These are phyloP conservation scores for Latrodectus elegans DNA, from an alignment of 2,888 invertebrate genomes.

Conservation along the genomic window DNA sequence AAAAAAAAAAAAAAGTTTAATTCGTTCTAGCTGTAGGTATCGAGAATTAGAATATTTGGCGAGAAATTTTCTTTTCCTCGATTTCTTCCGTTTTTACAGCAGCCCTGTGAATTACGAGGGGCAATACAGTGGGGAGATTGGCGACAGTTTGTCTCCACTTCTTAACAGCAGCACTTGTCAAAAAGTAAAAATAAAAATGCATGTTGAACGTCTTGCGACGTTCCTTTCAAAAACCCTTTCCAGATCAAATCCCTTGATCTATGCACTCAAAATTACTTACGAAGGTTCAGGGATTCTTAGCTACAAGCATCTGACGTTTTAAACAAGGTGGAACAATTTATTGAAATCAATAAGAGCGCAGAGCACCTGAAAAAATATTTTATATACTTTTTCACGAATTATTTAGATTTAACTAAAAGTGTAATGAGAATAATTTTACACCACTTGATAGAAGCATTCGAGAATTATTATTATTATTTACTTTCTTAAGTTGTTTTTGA, in stretches of 20 bases:
- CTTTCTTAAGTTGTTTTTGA: too few relatives aligned
- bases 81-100: background rate
- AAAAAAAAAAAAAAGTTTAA: too few relatives aligned
- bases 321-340: too few relatives aligned
- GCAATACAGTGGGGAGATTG: conserved; percentile 50
- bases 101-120: conserved; percentile 54
- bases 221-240: conserved; percentile 15
- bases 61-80: background rate
- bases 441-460: too few relatives aligned
- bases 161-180: conserved; percentile 54
- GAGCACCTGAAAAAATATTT: too few relatives aligned
- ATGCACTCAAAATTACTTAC: conserved; percentile 8
- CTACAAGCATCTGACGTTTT: too few relatives aligned
- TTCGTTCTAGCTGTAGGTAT: too few relatives aligned
- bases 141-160: conserved; percentile 62
- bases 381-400: too few relatives aligned
- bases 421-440: too few relatives aligned
- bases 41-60: background rate
- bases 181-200: conserved; percentile 10
- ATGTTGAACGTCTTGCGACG: conserved; percentile 28
- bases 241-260: conserved; percentile 11
- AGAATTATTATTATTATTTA: too few relatives aligned
- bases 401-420: too few relatives aligned
- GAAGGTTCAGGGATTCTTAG: background rate
- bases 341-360: too few relatives aligned